phyloP scores from a whole-genome alignment of 1,140 invertebrate genomes.

The Acromyrmex charruanus region DNA sequence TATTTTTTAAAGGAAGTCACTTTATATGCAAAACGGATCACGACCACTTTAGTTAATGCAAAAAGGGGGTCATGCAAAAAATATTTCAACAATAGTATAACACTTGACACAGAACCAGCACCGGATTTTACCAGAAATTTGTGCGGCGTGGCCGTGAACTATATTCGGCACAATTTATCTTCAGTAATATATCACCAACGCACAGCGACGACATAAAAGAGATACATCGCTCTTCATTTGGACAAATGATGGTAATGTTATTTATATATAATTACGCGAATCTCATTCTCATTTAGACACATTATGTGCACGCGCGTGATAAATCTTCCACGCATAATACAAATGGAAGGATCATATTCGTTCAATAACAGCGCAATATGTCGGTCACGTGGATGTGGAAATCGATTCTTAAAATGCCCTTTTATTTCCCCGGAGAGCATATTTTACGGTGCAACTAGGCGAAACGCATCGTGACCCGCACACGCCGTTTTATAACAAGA shows the following conservation, averaged over 20 bases:
- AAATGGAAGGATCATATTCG: slow-evolving; percentile 19
- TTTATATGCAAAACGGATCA: not conserved
- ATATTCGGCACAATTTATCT: slow-evolving; percentile 36
- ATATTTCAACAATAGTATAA: slow-evolving; percentile 18
- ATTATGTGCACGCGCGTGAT: slow-evolving; percentile 39
- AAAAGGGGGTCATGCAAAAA: not conserved
- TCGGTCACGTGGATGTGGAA: slow-evolving; percentile 49
- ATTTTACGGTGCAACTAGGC: slow-evolving; percentile 39
- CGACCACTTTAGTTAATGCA: not conserved
- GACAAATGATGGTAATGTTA: slow-evolving; percentile 35
- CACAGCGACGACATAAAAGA: slow-evolving; percentile 16
- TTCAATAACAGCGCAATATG: slow-evolving; percentile 20
- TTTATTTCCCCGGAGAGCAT: slow-evolving; percentile 45
- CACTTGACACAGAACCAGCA: not conserved
- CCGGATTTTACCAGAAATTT: slow-evolving; percentile 29
- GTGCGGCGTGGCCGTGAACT: not conserved
- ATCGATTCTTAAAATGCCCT: slow-evolving; percentile 59
- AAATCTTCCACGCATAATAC: slow-evolving; percentile 16
- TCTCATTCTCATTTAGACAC: not conserved
- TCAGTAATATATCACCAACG: not conserved
- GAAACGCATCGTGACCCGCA: slow-evolving; percentile 17
- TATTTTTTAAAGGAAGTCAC: slow-evolving; percentile 4
- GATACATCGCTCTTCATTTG: not conserved
- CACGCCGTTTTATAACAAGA: slow-evolving; percentile 48
- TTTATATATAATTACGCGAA: slow-evolving; percentile 58